Base-by-base conservation (phyloP, 2,113 vertebrate genomes). In the Mesoclemmys tuberculata region DNA sequence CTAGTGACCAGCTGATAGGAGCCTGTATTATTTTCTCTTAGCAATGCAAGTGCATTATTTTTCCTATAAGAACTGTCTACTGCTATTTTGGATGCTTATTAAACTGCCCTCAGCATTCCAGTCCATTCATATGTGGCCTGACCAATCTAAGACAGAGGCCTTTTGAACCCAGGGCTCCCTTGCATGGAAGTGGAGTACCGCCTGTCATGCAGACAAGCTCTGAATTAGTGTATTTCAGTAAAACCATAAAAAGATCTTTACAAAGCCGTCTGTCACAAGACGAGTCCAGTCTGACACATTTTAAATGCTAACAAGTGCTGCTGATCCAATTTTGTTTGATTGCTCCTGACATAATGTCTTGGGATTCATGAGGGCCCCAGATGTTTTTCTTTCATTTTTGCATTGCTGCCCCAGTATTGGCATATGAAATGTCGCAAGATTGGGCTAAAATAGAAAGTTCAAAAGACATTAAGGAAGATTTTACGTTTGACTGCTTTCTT, bases 391-490 rank as follows among this genome's bases (percentile, higher is more conserved):
- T 93, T 89, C 1, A 0, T 2, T 93, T 93, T 87, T 85, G 24
- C 35, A 55, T 90, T 75, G 75, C 41, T 81, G 35, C 86, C 93
- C 29, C 48, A 91, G 48, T 48, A 93, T 44, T 75, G 0, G 0
- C 27, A 80, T n/a, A 26, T 58, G 55, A 95, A 93, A 41, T 56
- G 10, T 22, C 85, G 77, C 22, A 81, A 54, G 88, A 58, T 0
- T 83, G 46, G 93, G 82, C 92, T 93, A 89, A 96, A 96, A 95
- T 87, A 94, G 58, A 88, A 93, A 94, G 26, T 61, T 90, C 80
- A 71, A 93, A 94, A 92, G 8, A 55, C 55, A 92, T 90, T 71
- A 55, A 85, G 77, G 80, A 95, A 92, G 68, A 94, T 61, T 94
- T 89, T 46, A 81, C 51, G 68, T 87, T 95, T 80, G 79, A 58